These are phyloP conservation scores for Aphelocoma californica DNA, from an alignment of 2,797 vertebrate species.

Conservation along the genomic window DNA sequence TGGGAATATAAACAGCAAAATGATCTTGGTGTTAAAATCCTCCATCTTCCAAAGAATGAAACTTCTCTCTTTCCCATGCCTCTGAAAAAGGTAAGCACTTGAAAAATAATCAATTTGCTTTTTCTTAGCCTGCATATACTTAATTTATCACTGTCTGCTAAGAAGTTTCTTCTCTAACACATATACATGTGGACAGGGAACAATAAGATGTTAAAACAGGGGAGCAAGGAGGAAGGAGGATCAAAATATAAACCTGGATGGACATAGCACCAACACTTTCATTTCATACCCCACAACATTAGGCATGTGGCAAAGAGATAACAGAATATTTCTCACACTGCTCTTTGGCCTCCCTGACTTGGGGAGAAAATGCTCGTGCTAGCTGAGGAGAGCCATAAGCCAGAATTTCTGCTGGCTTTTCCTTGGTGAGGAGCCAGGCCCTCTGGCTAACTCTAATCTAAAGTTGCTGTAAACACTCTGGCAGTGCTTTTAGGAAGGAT, in stretches of 20 bases:
- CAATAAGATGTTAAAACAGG: not conserved
- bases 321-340: not conserved
- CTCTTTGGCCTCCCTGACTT: not conserved
- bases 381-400: not conserved
- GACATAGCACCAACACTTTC: not conserved
- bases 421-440: not conserved
- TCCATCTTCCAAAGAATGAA: not conserved
- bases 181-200: not conserved
- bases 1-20: not conserved
- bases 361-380: not conserved
- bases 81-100: not conserved
- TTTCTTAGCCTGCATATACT: not conserved
- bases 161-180: not conserved
- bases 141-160: not conserved
- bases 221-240: fast-evolving
- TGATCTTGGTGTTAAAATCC: not conserved
- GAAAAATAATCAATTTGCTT: not conserved
- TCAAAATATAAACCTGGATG: not conserved
- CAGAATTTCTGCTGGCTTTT: not conserved
- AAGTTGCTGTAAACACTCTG: not conserved
- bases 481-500: not conserved
- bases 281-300: not conserved
- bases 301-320: not conserved
- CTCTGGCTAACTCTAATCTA: not conserved
- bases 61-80: not conserved